Conservation (phyloP, 2,113 vertebrate genomes). For the Apodemus sylvaticus region DNA sequence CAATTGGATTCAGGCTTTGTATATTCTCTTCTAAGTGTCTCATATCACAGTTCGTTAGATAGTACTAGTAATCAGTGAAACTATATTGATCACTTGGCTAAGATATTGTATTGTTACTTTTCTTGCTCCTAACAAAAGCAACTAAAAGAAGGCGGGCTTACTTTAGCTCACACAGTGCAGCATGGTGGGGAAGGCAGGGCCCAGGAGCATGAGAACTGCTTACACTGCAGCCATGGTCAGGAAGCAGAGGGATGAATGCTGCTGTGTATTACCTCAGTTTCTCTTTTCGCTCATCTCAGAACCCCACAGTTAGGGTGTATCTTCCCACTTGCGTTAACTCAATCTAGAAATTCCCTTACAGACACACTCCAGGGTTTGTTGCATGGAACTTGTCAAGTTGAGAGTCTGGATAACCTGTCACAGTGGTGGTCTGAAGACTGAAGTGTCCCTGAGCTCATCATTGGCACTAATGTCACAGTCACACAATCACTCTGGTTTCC, state of each 20-base stretch:
- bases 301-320: not conserved
- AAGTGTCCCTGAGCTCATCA: not conserved
- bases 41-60: too few species aligned
- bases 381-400: too few species aligned
- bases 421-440: not conserved
- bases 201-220: not conserved
- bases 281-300: not conserved
- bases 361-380: not conserved
- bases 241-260: not conserved
- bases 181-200: not conserved
- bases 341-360: not conserved
- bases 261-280: not conserved
- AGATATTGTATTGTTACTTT: not conserved
- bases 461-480: not conserved
- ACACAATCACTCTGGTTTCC: not conserved
- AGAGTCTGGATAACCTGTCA: too few species aligned
- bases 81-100: not conserved
- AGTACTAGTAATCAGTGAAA: not conserved
- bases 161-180: not conserved
- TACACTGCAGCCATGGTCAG: not conserved
- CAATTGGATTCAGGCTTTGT: not conserved
- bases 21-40: not conserved
- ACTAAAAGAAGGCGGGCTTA: not conserved
- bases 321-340: not conserved
- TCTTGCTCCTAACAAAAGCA: too few species aligned